Conservation (phyloP, 2,113 vertebrate species). For the Thermophis baileyi region DNA sequence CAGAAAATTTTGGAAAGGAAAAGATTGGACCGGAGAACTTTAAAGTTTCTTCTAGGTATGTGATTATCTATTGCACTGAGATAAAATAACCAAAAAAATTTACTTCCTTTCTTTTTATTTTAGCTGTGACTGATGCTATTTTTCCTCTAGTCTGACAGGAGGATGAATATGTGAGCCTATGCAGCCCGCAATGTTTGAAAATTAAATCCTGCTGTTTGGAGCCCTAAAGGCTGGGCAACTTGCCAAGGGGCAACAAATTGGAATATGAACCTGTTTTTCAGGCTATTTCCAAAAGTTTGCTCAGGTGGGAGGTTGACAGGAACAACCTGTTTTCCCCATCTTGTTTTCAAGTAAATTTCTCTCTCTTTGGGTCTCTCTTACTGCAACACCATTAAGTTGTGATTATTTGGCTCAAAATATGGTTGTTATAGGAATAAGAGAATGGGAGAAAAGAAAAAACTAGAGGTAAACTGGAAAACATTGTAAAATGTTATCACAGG, state of each 20-base stretch:
- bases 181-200: slow-evolving; percentile 34
- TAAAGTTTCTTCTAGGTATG: background rate
- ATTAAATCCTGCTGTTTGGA: slow-evolving; percentile 40
- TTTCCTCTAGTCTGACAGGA: slow-evolving; percentile 28
- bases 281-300: slow-evolving; percentile 1
- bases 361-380: background rate
- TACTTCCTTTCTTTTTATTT: background rate
- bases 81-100: background rate
- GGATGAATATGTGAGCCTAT: slow-evolving; percentile 20
- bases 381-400: background rate
- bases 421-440: rapidly evolving
- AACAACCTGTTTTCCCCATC: slow-evolving; percentile 7
- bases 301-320: slow-evolving; percentile 22
- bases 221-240: slow-evolving; percentile 21
- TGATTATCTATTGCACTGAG: background rate
- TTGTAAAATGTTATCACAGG: slow-evolving; percentile 21
- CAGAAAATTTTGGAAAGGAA: background rate
- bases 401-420: background rate
- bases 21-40: background rate
- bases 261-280: slow-evolving; percentile 17
- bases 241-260: slow-evolving; percentile 18
- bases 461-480: background rate
- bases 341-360: slow-evolving; percentile 14
- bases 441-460: background rate
- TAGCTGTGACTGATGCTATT: slow-evolving; percentile 14